phyloP scores from a whole-genome alignment of 2,113 vertebrate genomes.

The Mionectes macconnelli region DNA sequence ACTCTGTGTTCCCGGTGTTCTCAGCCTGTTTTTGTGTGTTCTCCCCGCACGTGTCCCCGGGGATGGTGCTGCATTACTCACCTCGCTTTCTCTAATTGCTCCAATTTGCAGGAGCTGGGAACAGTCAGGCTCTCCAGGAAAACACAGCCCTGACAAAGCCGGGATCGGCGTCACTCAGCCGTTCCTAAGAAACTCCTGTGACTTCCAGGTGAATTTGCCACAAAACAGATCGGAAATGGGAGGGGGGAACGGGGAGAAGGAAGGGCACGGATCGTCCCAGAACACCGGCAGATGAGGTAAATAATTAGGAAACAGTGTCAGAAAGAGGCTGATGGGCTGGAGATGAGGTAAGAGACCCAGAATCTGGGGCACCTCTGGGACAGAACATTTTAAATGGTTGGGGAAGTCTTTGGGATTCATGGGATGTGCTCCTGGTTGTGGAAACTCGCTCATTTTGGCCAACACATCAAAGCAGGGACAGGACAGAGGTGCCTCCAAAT shows the following conservation, averaged over 20 bases:
- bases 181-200: not conserved
- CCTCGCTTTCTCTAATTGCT: not conserved
- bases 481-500: not conserved
- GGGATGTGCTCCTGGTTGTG: not conserved
- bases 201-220: not conserved
- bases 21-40: not conserved
- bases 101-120: not conserved
- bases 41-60: constrained; percentile 1
- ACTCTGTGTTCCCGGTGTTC: constrained; percentile 25
- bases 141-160: not conserved
- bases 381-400: not conserved
- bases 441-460: not conserved
- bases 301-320: not conserved
- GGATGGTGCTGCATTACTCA: constrained; percentile 58
- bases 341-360: not conserved
- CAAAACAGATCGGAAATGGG: not conserved
- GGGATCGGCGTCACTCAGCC: not conserved
- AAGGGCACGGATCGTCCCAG: not conserved
- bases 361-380: not conserved
- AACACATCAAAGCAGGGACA: not conserved
- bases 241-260: not conserved
- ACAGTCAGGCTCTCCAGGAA: constrained; percentile 40
- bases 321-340: not conserved
- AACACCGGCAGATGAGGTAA: not conserved
- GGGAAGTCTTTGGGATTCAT: not conserved